Percentiles rank a stretch among this genome's conserved stretches.
These are phyloP conservation scores for Lasioglossum figueresi DNA, from an alignment of 2,888 invertebrate genomes.

Conservation along the genomic window DNA sequence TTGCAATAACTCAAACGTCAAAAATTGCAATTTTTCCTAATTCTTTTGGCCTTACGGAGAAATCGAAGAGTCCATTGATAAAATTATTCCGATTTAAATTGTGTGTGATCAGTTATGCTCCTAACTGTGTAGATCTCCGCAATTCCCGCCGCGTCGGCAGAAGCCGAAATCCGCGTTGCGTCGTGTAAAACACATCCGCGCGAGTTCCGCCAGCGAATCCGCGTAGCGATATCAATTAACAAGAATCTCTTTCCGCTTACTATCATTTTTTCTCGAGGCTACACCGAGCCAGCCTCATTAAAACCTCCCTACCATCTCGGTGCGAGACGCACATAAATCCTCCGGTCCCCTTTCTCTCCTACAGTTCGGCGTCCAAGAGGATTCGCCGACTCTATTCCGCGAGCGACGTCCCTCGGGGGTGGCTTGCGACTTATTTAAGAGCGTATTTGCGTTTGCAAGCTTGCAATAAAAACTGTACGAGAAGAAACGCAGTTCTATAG, in stretches of 20 bases:
- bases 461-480: not conserved
- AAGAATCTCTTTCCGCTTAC: conserved; percentile 62
- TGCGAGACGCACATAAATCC: conserved; percentile 60
- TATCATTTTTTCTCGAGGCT: conserved; percentile 54
- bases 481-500: not conserved
- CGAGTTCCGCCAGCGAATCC: conserved; percentile 41
- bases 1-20: no score
- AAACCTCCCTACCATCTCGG: conserved; percentile 56
- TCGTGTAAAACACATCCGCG: conserved; percentile 37
- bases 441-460: not conserved
- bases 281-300: conserved; percentile 55
- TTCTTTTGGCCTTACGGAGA: no score
- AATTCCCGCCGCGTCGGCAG: not conserved
- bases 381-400: conserved; percentile 62
- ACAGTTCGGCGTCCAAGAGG: conserved; percentile 14
- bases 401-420: conserved; percentile 59
- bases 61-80: no score
- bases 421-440: conserved; percentile 69
- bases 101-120: no score
- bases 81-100: no score
- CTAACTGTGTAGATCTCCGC: not conserved
- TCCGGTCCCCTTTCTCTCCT: conserved; percentile 28
- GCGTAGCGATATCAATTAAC: conserved; percentile 62
- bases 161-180: conserved; percentile 15
- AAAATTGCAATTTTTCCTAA: no score